These are phyloP conservation scores for Drosophila bocki DNA, from an alignment of 1,140 invertebrate species.

Conservation along the genomic window DNA sequence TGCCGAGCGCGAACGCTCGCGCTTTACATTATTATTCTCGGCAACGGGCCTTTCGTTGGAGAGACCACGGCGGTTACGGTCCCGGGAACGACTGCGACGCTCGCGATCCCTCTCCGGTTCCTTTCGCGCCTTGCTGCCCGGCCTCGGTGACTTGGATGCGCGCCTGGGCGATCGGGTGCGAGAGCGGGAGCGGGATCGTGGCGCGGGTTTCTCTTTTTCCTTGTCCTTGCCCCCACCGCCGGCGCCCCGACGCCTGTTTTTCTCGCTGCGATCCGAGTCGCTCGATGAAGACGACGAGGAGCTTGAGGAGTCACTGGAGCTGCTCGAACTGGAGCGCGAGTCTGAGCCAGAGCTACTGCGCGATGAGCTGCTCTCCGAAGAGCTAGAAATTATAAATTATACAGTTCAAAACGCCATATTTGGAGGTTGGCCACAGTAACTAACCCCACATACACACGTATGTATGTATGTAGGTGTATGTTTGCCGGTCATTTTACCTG, in stretches of 20 bases:
- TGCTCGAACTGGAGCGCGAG: conserved; percentile 91
- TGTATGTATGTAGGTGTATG: neutral
- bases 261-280: conserved; percentile 84
- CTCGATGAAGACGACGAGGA: conserved; percentile 87
- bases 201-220: conserved; percentile 61
- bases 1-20: conserved; percentile 63
- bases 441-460: neutral
- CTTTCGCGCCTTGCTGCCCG: conserved; percentile 64
- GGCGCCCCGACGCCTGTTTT: conserved; percentile 82
- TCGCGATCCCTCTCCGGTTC: conserved; percentile 69
- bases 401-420: neutral
- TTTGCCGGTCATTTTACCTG: conserved; percentile 86
- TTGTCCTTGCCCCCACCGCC: conserved; percentile 85
- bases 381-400: conserved; percentile 41
- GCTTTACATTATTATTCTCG: conserved; percentile 66
- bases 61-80: conserved; percentile 52
- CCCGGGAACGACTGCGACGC: conserved; percentile 48
- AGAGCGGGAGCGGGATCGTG: conserved; percentile 36
- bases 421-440: neutral
- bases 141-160: conserved; percentile 84
- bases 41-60: conserved; percentile 48
- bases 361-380: conserved; percentile 88
- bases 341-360: conserved; percentile 91
- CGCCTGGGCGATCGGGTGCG: conserved; percentile 85
- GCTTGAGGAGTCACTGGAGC: conserved; percentile 88